A percentile compares a stretch with the other conserved stretches of the same genome.
phyloP scores from a whole-genome alignment of 1,140 invertebrate genomes.

The Drosophila bocqueti region DNA sequence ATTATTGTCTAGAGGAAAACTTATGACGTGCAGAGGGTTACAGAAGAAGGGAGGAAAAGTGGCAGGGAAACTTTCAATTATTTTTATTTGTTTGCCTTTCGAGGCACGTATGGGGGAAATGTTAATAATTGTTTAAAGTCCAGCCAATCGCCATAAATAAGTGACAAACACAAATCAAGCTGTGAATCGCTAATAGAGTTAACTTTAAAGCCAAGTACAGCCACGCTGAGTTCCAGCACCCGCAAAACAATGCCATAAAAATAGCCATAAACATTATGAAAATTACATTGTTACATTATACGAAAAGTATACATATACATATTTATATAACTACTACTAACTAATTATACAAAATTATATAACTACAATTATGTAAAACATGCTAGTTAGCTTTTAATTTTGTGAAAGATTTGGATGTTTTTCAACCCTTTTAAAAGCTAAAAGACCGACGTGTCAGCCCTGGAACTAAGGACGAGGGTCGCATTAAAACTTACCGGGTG shows the following conservation, averaged over 20 bases:
- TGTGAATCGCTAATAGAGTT: conserved; percentile 54
- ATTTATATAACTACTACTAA: no score
- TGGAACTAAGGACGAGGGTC: not conserved
- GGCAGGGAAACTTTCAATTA: conserved; percentile 50
- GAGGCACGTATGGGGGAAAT: conserved; percentile 65
- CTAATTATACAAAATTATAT: no score
- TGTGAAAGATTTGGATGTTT: no score
- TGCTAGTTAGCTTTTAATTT: not conserved
- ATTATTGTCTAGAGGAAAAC: conserved; percentile 51
- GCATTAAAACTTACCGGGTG: not conserved
- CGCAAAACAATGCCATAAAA: not conserved
- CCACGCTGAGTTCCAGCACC: not conserved
- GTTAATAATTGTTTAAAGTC: conserved; percentile 65
- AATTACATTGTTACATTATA: no score
- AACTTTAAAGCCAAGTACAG: conserved; percentile 1
- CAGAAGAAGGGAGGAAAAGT: conserved; percentile 25
- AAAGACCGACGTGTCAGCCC: not conserved
- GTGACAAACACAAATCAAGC: conserved; percentile 58
- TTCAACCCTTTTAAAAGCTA: not conserved
- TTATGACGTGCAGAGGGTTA: conserved; percentile 30
- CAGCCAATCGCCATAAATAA: conserved; percentile 57
- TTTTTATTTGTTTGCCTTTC: conserved; percentile 39
- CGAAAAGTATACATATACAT: no score
- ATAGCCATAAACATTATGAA: not conserved
- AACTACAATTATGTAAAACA: not conserved